These are phyloP conservation scores for Syngnathoides biaculeatus DNA, from an alignment of 2,113 vertebrate genomes.

Conservation along the genomic window DNA sequence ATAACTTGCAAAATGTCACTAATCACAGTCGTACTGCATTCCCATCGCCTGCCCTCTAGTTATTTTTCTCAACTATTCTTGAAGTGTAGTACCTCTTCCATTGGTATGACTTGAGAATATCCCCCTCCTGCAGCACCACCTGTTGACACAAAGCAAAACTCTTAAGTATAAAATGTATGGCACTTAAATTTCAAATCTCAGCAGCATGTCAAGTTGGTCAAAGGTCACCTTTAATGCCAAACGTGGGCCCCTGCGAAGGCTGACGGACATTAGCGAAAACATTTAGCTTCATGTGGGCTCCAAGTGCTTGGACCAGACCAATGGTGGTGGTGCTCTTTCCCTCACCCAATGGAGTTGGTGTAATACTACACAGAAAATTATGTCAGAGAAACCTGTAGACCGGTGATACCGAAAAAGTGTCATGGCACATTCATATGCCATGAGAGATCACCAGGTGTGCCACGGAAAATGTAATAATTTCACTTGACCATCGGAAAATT, in stretches of 20 bases:
- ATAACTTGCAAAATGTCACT: not conserved
- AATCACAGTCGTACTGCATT: not conserved
- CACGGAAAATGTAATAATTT: not conserved
- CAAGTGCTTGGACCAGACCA: slow-evolving; percentile 90
- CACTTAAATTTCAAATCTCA: not conserved
- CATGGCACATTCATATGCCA: not conserved
- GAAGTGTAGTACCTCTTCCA: slow-evolving; percentile 88
- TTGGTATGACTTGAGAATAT: slow-evolving; percentile 95
- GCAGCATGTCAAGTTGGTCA: not conserved
- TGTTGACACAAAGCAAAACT: slow-evolving; percentile 58
- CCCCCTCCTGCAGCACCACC: slow-evolving; percentile 97
- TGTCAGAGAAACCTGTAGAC: not conserved
- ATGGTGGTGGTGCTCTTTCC: slow-evolving; percentile 97
- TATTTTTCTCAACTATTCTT: not conserved
- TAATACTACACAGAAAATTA: slow-evolving; percentile 78
- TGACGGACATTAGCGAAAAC: slow-evolving; percentile 97
- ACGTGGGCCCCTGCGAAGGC: slow-evolving; percentile 96
- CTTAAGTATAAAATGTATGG: not conserved
- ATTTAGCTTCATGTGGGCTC: slow-evolving; percentile 87
- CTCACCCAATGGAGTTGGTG: slow-evolving; percentile 94
- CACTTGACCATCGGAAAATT: too few relatives aligned
- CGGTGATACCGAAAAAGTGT: not conserved
- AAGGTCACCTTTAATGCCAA: slow-evolving; percentile 92
- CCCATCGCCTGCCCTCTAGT: not conserved
- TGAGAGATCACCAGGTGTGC: too few relatives aligned